phyloP scores from a whole-genome alignment of 2,797 vertebrate genomes.

The Chrysolophus pictus region DNA sequence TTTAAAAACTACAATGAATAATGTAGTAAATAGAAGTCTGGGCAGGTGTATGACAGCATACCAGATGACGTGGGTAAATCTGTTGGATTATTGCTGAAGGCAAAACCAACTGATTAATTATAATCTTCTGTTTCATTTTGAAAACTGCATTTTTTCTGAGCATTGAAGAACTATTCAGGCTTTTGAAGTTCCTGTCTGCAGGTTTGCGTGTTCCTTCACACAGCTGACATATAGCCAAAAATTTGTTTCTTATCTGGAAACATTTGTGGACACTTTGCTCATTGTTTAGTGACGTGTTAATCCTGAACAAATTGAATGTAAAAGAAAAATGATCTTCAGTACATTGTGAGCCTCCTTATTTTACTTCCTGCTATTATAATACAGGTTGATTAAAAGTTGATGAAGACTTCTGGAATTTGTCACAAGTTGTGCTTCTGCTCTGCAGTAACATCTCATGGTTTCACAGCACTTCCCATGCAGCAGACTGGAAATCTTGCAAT shows the following conservation, averaged over 20 bases:
- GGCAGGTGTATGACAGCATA: neutral
- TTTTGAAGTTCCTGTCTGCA: neutral
- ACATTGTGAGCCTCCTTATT: neutral
- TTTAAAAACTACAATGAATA: neutral
- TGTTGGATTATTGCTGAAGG: neutral
- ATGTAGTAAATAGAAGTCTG: neutral
- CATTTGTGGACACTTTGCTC: neutral
- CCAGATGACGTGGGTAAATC: neutral
- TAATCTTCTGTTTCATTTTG: neutral
- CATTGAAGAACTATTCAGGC: neutral
- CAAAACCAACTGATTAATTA: neutral
- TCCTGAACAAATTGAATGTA: neutral
- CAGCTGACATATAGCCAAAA: neutral
- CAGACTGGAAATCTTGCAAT: neutral
- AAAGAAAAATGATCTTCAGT: neutral
- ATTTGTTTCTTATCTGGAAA: neutral
- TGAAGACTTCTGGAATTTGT: neutral
- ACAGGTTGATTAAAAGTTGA: neutral
- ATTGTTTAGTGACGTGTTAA: neutral
- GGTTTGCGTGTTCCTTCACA: neutral
- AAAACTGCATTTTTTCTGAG: neutral
- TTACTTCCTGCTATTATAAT: neutral
- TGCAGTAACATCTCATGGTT: neutral
- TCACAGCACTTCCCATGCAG: neutral
- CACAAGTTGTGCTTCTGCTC: neutral